Percentiles rank a stretch among this genome's conserved stretches.
These are phyloP conservation scores for Avahi laniger DNA, from an alignment of 2,797 vertebrate genomes.

Conservation along the genomic window DNA sequence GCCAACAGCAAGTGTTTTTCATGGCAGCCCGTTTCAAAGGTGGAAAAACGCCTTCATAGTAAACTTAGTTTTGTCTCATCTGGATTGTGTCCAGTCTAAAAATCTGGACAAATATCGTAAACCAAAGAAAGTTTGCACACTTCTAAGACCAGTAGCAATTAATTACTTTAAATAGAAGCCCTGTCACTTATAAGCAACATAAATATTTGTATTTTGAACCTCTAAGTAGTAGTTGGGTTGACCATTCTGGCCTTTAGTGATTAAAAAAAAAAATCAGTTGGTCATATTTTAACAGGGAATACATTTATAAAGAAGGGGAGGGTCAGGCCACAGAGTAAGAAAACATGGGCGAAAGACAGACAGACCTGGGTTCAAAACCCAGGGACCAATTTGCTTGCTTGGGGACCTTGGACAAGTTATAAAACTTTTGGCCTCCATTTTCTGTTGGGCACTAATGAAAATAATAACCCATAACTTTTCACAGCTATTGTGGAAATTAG, in stretches of 20 bases:
- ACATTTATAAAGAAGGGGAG: constrained; percentile 66
- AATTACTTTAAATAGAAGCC: constrained; percentile 85
- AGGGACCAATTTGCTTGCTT: background rate
- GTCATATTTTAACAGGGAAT: constrained; percentile 71
- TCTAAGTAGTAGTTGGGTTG: constrained; percentile 78
- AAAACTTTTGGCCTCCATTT: constrained; percentile 10
- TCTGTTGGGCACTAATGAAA: constrained; percentile 26
- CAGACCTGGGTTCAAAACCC: constrained; percentile 61
- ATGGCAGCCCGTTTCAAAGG: constrained; percentile 59
- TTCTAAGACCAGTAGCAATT: constrained; percentile 81
- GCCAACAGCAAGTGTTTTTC: constrained; percentile 67
- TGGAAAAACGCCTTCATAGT: constrained; percentile 66
- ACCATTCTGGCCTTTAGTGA: constrained; percentile 72
- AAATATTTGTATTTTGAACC: constrained; percentile 85
- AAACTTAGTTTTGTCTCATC: constrained; percentile 66
- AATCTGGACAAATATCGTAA: constrained; percentile 83
- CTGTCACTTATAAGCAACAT: constrained; percentile 78
- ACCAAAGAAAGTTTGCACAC: constrained; percentile 80
- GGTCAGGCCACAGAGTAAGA: constrained; percentile 52
- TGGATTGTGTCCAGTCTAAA: constrained; percentile 79
- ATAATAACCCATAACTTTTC: background rate
- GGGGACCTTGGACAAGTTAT: background rate
- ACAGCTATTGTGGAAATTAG: background rate
- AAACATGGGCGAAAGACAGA: constrained; percentile 49
- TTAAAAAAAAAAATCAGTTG: constrained; percentile 61